Base-by-base conservation (phyloP, 1,140 invertebrate species). In the Brachionus koreanus region DNA sequence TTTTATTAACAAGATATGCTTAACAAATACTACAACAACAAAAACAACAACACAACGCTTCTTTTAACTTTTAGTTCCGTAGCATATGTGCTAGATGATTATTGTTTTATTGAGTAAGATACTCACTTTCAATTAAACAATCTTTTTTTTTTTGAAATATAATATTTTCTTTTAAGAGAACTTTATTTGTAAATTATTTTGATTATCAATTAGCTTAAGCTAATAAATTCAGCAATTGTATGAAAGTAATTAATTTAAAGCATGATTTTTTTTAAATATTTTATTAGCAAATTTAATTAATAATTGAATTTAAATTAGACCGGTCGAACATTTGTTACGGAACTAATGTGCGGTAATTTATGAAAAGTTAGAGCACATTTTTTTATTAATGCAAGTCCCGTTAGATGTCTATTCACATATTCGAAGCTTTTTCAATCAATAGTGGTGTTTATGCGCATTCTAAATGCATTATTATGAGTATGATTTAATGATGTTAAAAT, bases 121-220 rank as follows among this genome's bases (percentile, higher is more conserved):
- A 65, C 33, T 65, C 63, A 16, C 57, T 63, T 10, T 63, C 25
- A 13, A 49, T 49, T 61, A 23, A n/a, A n/a, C n/a, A n/a, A n/a
- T n/a, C n/a, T n/a, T n/a, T 7, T 23, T 65, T 10, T 65, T 65
- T 33, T 65, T 65, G 63, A 33, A 65, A 65, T 37, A 29, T 33
- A 65, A 65, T 65, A 65, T 65, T 65, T 65, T 33, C n/a, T 65
- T 25, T 16, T 25, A 63, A 65, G 63, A 65, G 63, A 65, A 65
- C 63, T 65, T 65, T 65, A 65, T 65, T 65, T 65, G 63, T 65
- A 35, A 65, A 65, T 65, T 65, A 65, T 65, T 65, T 65, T 13
- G 25, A 37, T 65, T 65, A 7, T 65, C 23, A n/a, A 57, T 57
- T 57, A 57, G 49, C 33, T 65, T 65, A 65, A 65, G 63, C 33